phyloP scores from a whole-genome alignment of 2,888 invertebrate species.

The Tetropium fuscum region DNA sequence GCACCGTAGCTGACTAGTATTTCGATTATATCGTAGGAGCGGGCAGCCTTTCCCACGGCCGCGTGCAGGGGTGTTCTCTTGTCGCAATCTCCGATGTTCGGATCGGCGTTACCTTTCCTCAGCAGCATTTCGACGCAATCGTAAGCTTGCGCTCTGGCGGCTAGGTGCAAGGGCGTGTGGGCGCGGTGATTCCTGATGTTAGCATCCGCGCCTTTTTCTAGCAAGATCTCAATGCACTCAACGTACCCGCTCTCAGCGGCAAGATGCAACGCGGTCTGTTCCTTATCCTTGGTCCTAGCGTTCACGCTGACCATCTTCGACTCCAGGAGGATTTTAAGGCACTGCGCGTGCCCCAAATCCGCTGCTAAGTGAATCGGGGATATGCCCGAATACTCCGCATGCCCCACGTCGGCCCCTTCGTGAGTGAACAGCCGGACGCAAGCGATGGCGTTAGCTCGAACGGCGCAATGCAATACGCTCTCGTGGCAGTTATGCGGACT shows the following conservation, averaged over 20 bases:
- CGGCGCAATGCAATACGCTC: constrained; percentile 86
- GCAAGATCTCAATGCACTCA: constrained; percentile 81
- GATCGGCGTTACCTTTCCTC: constrained; percentile 80
- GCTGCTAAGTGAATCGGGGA: constrained; percentile 86
- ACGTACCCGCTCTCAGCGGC: constrained; percentile 90
- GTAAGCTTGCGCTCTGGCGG: constrained; percentile 81
- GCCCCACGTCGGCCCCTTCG: constrained; percentile 81
- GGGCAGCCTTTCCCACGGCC: constrained; percentile 85
- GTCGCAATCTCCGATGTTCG: constrained; percentile 84
- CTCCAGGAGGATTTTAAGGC: constrained; percentile 80
- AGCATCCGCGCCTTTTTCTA: constrained; percentile 82
- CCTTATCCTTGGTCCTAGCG: constrained; percentile 78
- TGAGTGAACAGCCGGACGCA: constrained; percentile 82
- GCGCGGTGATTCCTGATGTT: constrained; percentile 81
- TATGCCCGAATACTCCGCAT: constrained; percentile 80
- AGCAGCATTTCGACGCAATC: constrained; percentile 85
- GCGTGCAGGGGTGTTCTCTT: constrained; percentile 86
- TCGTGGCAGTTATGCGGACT: constrained; percentile 75
- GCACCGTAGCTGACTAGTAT: constrained; percentile 83
- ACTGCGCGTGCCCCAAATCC: constrained; percentile 82
- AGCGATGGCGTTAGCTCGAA: constrained; percentile 85
- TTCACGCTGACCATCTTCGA: constrained; percentile 80
- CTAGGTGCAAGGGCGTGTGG: constrained; percentile 88
- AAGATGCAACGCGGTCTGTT: constrained; percentile 84
- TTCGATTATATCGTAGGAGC: constrained; percentile 85